A percentile compares a stretch with the other conserved stretches of the same genome.
Evolutionary conservation across 1,140 invertebrate species (phyloP).

Genomic region (Drosophila tani): DNA sequence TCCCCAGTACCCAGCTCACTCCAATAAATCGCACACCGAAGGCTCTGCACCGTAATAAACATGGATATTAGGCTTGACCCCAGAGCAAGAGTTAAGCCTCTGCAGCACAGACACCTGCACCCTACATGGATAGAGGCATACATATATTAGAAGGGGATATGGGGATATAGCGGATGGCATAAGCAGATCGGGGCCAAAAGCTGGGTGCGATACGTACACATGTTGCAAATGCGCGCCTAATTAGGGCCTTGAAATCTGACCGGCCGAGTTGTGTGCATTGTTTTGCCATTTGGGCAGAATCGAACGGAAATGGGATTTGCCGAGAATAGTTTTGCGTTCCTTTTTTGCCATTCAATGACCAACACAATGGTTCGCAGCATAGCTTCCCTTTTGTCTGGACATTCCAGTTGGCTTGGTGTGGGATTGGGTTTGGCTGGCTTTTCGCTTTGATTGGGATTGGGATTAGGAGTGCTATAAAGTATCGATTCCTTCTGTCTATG

Average conservation of each 20-base stretch:
- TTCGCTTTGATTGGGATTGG: constrained; percentile 30
- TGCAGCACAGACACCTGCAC: background rate
- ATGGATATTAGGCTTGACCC: constrained; percentile 45
- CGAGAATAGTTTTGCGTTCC: background rate
- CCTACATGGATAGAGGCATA: background rate
- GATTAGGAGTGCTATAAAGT: background rate
- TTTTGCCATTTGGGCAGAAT: constrained; percentile 19
- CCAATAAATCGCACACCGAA: constrained; percentile 18
- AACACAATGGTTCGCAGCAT: constrained; percentile 1
- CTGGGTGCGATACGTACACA: constrained; percentile 12
- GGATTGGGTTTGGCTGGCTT: constrained; percentile 1
- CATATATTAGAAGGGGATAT: background rate
- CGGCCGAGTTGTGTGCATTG: constrained; percentile 26
- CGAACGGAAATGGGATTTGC: constrained; percentile 27
- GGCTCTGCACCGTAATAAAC: constrained; percentile 58
- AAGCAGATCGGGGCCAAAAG: constrained; percentile 7
- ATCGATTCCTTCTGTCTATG: background rate
- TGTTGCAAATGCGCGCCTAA: constrained; percentile 59
- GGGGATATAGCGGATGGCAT: background rate
- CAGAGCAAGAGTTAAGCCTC: constrained; percentile 37
- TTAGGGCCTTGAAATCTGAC: constrained; percentile 45
- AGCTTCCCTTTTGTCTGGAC: constrained; percentile 22
- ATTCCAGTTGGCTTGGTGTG: constrained; percentile 15
- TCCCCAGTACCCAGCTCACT: constrained; percentile 7
- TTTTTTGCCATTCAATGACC: background rate